Evolutionary conservation across 1,140 invertebrate species (phyloP).

Genomic region (Coenobita brevimanus): DNA sequence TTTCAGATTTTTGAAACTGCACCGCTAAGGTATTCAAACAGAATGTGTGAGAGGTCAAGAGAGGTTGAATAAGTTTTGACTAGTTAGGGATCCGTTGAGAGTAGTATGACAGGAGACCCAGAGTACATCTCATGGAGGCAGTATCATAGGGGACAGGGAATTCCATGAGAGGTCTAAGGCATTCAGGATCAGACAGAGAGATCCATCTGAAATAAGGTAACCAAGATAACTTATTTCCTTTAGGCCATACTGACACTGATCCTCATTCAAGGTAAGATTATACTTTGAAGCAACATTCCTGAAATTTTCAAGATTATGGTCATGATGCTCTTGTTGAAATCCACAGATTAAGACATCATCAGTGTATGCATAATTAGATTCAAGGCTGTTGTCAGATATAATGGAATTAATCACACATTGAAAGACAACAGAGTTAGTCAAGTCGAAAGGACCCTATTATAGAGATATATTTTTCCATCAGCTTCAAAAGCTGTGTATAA

Average conservation of each 20-base stretch:
- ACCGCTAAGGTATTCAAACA: neutral
- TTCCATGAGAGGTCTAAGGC: neutral
- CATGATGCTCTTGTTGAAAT: neutral
- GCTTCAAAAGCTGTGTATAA: constrained; percentile 16
- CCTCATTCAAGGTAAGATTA: constrained; percentile 14
- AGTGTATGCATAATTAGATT: constrained; percentile 11
- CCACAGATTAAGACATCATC: constrained; percentile 16
- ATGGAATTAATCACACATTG: constrained; percentile 25
- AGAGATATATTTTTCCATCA: neutral
- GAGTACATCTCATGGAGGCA: neutral
- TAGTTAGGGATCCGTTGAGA: constrained; percentile 7
- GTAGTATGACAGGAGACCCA: neutral
- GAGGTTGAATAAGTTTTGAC: neutral
- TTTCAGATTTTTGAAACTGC: constrained; percentile 4
- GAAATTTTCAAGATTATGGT: neutral
- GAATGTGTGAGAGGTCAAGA: neutral
- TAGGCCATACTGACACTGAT: neutral
- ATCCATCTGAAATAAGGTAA: neutral
- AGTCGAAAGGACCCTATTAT: constrained; percentile 11
- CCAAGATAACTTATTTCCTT: neutral
- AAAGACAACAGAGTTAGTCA: constrained; percentile 36
- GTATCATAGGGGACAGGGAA: neutral
- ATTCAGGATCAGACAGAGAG: neutral
- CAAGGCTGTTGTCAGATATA: constrained; percentile 3
- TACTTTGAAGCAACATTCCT: constrained; percentile 10